These are phyloP conservation scores for Apodemia zela DNA, from an alignment of 2,888 invertebrate genomes.

Conservation along the genomic window DNA sequence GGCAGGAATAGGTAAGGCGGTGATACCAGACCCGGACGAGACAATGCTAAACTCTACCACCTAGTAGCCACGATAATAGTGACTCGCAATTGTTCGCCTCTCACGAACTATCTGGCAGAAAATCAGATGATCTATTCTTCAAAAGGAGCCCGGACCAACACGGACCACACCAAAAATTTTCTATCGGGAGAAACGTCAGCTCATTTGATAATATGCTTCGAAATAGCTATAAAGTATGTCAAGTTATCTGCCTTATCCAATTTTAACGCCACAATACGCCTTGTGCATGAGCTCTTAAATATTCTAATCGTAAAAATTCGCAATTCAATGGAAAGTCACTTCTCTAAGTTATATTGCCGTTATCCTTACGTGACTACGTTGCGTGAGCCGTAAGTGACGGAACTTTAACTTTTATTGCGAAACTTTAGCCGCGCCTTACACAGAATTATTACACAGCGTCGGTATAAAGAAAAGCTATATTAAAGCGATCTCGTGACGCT, in stretches of 20 bases:
- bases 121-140: too few relatives aligned
- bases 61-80: too few relatives aligned
- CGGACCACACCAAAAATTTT: too few relatives aligned
- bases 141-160: too few relatives aligned
- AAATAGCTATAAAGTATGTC: too few relatives aligned
- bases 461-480: conserved; percentile 17
- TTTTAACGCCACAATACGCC: background rate
- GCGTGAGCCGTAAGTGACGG: conserved; percentile 10
- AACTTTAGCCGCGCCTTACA: conserved; percentile 18
- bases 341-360: background rate
- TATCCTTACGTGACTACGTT: conserved; percentile 3
- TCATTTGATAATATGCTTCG: too few relatives aligned
- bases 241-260: background rate
- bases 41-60: too few relatives aligned
- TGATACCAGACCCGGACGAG: too few relatives aligned
- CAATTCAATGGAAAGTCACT: conserved; percentile 5
- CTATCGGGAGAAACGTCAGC: too few relatives aligned
- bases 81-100: too few relatives aligned
- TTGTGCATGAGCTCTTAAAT: background rate
- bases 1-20: too few relatives aligned
- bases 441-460: conserved; percentile 7
- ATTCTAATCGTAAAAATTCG: background rate
- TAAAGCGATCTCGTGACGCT: conserved; percentile 13
- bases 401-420: conserved; percentile 19
- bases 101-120: too few relatives aligned